These are phyloP conservation scores for Parascotia fuliginaria DNA, from an alignment of 2,888 invertebrate species.

Conservation along the genomic window DNA sequence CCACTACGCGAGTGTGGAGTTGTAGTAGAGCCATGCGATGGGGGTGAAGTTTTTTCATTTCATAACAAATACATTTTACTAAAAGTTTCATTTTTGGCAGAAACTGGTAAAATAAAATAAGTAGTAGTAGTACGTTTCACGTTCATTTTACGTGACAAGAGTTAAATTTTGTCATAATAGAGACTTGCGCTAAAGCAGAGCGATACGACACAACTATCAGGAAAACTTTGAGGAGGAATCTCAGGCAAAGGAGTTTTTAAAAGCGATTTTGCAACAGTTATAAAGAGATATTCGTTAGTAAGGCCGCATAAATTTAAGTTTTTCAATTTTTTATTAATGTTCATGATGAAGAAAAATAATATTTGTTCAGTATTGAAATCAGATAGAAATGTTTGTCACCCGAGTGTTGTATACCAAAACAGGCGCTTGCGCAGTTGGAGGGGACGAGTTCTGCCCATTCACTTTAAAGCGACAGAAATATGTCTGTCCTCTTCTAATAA, in stretches of 20 bases:
- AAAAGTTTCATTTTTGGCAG: too few relatives aligned
- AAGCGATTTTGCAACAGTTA: too few relatives aligned
- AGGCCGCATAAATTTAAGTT: background rate
- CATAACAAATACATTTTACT: slow-evolving; percentile 2
- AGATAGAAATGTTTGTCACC: slow-evolving; percentile 69
- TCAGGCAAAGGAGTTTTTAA: too few relatives aligned
- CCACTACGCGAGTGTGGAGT: slow-evolving; percentile 70
- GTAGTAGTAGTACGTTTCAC: background rate
- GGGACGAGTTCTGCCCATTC: slow-evolving; percentile 75
- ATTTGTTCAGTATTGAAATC: slow-evolving; percentile 32
- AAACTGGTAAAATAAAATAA: too few relatives aligned
- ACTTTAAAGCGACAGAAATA: slow-evolving; percentile 60
- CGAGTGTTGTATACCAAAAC: slow-evolving; percentile 71
- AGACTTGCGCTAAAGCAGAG: background rate
- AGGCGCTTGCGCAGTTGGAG: slow-evolving; percentile 73
- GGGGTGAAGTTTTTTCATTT: slow-evolving; percentile 16
- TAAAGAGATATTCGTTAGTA: background rate
- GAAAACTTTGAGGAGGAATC: too few relatives aligned
- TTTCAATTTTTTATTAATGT: slow-evolving; percentile 8
- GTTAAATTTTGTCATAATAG: background rate
- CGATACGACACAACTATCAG: too few relatives aligned
- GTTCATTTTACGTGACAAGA: background rate
- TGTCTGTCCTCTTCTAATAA: slow-evolving; percentile 67
- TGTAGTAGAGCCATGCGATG: slow-evolving; percentile 59
- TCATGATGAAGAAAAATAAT: slow-evolving; percentile 15